A percentile compares a stretch with the other conserved stretches of the same genome.
These are phyloP conservation scores for Urocolius indicus DNA, from an alignment of 2,113 vertebrate species.

Conservation along the genomic window DNA sequence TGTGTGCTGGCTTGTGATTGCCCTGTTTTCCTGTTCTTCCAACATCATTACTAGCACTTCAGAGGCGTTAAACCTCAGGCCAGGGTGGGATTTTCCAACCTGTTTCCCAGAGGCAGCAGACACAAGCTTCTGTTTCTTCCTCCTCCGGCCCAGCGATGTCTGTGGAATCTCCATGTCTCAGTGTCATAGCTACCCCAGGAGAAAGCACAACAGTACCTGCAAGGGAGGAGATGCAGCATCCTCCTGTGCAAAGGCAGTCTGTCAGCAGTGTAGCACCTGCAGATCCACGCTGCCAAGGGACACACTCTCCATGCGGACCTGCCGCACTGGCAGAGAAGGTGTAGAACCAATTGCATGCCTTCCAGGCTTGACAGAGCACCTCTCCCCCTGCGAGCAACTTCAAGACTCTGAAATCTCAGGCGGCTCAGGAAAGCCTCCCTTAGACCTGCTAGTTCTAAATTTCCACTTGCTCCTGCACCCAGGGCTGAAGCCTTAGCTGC, in stretches of 20 bases:
- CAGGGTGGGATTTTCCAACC: neutral
- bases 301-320: neutral
- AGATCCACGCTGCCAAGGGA: neutral
- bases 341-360: neutral
- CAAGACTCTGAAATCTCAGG: neutral
- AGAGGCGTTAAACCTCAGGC: neutral
- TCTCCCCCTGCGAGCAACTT: neutral
- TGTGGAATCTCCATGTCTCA: neutral
- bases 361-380: neutral
- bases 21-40: neutral
- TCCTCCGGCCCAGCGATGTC: neutral
- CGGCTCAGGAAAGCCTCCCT: neutral
- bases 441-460: neutral
- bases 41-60: neutral
- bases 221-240: rapidly evolving
- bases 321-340: neutral
- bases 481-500: neutral
- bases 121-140: neutral
- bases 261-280: neutral
- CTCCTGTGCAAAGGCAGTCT: neutral
- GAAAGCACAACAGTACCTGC: neutral
- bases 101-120: neutral
- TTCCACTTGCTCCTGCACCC: neutral
- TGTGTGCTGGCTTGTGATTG: neutral
- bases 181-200: neutral